Evolutionary conservation across 1,140 invertebrate genomes (phyloP), one percentile per base, ranked within the genome.

Genomic region (Bombus consobrinus): DNA sequence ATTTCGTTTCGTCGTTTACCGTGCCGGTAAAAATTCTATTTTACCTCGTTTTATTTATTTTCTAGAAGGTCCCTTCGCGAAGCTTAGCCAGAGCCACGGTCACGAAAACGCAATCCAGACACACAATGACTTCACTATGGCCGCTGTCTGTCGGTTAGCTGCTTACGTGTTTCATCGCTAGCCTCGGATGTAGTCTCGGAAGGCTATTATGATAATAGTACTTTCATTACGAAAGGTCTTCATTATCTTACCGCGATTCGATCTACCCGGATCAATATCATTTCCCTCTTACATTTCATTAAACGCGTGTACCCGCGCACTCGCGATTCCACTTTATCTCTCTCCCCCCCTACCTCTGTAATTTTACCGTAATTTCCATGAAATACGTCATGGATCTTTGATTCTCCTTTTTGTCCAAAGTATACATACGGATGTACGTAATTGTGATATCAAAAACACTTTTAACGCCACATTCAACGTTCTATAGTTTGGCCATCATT

Each of bases 181-280:
- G 47, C 47, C 47, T 2, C 47, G 47, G 39, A 72, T n/a, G 41
- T 25, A 73, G 76, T 32, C 41, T n/a, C 37, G 68, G 22, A 41
- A 72, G 66, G 53, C 57, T 64, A 85, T 85, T 82, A 83, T 86
- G 66, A 80, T 69, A 71, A 75, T 76, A 59, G 64, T 71, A 76
- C 66, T 57, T 83, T 76, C 85, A 76, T 86, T 71, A 83, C 72
- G 80, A 71, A 86, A 76, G 80, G 72, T 69, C 59, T 74, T 87
- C 72, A 64, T 87, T 84, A 85, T 73, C 68, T 80, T 72, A 72
- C 66, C 83, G 41, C 53, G 83, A 80, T 80, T 85, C 76, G 68
- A 80, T 85, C 77, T 85, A 25, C 53, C 32, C 15, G 76, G 68
- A 85, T 85, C 83, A 43, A 85, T 85, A 85, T 80, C 68, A 80